These are phyloP conservation scores for Xylota segnis DNA, from an alignment of 2,888 invertebrate species.

Conservation along the genomic window DNA sequence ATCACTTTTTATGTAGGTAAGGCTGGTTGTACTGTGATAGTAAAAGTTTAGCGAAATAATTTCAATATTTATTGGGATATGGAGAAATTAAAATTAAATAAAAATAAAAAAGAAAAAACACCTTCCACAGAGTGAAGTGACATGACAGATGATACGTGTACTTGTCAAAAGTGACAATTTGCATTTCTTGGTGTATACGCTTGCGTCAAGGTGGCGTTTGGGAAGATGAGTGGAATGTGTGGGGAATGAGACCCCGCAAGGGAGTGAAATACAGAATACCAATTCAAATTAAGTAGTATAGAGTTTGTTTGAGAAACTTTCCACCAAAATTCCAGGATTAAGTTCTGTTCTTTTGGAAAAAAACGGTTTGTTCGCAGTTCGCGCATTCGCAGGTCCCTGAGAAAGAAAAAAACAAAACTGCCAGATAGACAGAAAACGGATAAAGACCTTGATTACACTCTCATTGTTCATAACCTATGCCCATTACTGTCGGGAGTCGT, in stretches of 20 bases:
- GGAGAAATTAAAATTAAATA: slow-evolving; percentile 63
- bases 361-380: too few relatives aligned
- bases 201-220: background rate
- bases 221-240: background rate
- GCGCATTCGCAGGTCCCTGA: too few relatives aligned
- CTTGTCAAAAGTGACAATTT: slow-evolving; percentile 63
- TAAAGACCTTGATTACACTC: too few relatives aligned
- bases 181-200: background rate
- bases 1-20: background rate
- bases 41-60: slow-evolving; percentile 1
- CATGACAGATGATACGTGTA: slow-evolving; percentile 76
- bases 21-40: background rate
- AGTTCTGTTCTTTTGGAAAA: too few relatives aligned
- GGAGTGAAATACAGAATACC: too few relatives aligned
- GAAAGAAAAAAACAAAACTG: too few relatives aligned
- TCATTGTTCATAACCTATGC: too few relatives aligned
- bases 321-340: too few relatives aligned
- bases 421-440: too few relatives aligned
- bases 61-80: slow-evolving; percentile 12
- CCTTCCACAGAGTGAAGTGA: slow-evolving; percentile 53
- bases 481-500: too few relatives aligned
- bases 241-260: background rate
- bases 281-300: background rate
- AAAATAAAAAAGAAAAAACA: slow-evolving; percentile 62
- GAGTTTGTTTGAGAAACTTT: too few relatives aligned